phyloP scores from a whole-genome alignment of 2,797 vertebrate species.

The Streptopelia turtur region DNA sequence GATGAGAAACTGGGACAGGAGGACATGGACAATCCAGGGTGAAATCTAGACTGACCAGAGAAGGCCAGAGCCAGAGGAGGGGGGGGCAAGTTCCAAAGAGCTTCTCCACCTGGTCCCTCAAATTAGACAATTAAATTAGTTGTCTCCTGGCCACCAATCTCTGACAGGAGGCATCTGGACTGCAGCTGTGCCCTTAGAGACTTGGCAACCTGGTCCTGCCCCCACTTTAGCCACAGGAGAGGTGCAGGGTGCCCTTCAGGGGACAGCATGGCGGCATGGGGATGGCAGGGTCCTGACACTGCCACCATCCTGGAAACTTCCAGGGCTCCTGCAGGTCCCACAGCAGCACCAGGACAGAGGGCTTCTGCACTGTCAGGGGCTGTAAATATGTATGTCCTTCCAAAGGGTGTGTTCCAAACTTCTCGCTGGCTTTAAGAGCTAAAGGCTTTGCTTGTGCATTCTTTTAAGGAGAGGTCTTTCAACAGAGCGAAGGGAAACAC shows the following conservation, averaged over 20 bases:
- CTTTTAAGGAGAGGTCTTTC: background rate
- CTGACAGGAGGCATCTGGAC: background rate
- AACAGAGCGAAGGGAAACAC: background rate
- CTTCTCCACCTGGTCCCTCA: background rate
- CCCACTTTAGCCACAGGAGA: background rate
- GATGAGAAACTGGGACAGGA: background rate
- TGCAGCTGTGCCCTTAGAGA: background rate
- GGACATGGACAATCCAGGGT: background rate
- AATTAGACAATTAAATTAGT: background rate
- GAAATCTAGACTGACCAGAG: background rate
- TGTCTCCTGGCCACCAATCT: background rate
- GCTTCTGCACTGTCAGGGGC: background rate
- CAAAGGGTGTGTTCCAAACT: background rate
- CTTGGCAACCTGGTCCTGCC: background rate
- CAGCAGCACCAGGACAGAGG: background rate
- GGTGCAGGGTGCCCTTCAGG: background rate
- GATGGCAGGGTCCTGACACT: background rate
- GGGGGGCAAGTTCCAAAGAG: background rate
- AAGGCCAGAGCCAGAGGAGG: background rate
- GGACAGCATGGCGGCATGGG: background rate
- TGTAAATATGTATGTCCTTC: background rate
- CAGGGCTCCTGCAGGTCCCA: background rate
- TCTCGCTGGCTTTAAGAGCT: accelerated
- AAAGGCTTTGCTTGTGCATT: background rate
- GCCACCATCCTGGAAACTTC: background rate